Conservation (phyloP, 2,888 invertebrate genomes). For the Leptinotarsa haldemani region DNA sequence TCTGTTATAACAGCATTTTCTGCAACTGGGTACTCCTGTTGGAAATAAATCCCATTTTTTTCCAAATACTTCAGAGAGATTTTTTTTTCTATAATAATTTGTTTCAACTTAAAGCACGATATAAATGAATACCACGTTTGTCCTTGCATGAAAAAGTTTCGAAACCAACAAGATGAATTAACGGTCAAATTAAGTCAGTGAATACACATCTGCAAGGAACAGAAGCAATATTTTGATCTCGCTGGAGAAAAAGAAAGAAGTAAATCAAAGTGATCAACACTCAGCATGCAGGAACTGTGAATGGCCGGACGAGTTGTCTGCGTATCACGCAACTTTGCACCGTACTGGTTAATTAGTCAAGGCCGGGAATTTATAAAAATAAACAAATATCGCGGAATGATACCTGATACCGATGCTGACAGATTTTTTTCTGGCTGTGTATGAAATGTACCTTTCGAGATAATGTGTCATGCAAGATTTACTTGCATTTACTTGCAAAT, state of each 20-base stretch:
- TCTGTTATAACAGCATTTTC: too few relatives aligned
- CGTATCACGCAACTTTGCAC: slow-evolving; percentile 9
- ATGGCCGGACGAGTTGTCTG: slow-evolving; percentile 13
- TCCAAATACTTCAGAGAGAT: too few relatives aligned
- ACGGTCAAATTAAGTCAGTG: background rate
- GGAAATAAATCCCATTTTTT: too few relatives aligned
- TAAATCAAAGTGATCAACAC: slow-evolving; percentile 8
- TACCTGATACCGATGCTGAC: slow-evolving; percentile 31
- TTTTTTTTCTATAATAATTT: too few relatives aligned
- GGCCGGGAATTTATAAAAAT: slow-evolving; percentile 34
- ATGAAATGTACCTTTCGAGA: background rate
- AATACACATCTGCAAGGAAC: background rate
- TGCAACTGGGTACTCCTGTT: too few relatives aligned
- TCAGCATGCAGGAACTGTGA: slow-evolving; percentile 6
- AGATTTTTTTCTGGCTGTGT: slow-evolving; percentile 11
- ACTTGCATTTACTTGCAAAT: too few relatives aligned
- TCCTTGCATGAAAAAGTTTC: background rate
- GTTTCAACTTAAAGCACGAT: too few relatives aligned
- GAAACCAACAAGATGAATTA: background rate
- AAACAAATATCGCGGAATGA: slow-evolving; percentile 30
- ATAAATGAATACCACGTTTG: background rate
- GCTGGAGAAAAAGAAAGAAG: background rate
- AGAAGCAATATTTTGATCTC: background rate
- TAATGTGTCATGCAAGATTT: background rate
- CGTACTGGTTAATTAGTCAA: slow-evolving; percentile 36